phyloP scores from a whole-genome alignment of 2,888 invertebrate species.

The Tubulanus polymorphus region DNA sequence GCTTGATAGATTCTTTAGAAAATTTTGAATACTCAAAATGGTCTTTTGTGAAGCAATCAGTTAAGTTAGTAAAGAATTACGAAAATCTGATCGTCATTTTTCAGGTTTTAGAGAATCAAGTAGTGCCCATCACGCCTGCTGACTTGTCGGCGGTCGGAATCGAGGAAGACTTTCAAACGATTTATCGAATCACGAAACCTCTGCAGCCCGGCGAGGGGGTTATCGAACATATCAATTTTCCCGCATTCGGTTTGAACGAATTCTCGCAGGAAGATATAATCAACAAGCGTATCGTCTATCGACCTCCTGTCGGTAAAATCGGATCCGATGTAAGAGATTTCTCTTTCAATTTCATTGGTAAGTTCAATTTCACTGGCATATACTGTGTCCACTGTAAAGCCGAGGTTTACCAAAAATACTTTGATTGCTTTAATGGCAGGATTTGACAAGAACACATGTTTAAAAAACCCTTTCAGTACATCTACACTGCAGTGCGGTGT shows the following conservation, averaged over 20 bases:
- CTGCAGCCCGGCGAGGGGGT: constrained; percentile 33
- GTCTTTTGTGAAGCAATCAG: too few relatives aligned
- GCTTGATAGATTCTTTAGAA: too few relatives aligned
- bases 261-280: constrained; percentile 46
- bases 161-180: constrained; percentile 24
- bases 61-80: too few relatives aligned
- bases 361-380: too few relatives aligned
- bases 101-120: constrained; percentile 38
- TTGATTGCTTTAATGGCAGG: too few relatives aligned
- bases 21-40: too few relatives aligned
- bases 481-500: too few relatives aligned
- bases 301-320: constrained; percentile 34
- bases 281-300: constrained; percentile 39
- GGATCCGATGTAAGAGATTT: constrained; percentile 30
- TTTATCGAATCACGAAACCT: constrained; percentile 30
- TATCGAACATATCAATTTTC: constrained; percentile 35
- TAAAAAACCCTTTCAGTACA: too few relatives aligned
- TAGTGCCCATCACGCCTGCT: constrained; percentile 30
- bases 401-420: too few relatives aligned
- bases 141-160: constrained; percentile 28
- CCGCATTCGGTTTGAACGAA: constrained; percentile 28
- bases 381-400: too few relatives aligned
- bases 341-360: constrained; percentile 38
- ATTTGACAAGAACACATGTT: too few relatives aligned
- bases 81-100: neutral